phyloP scores from a whole-genome alignment of 2,113 vertebrate genomes.

The Tachysurus fulvidraco region DNA sequence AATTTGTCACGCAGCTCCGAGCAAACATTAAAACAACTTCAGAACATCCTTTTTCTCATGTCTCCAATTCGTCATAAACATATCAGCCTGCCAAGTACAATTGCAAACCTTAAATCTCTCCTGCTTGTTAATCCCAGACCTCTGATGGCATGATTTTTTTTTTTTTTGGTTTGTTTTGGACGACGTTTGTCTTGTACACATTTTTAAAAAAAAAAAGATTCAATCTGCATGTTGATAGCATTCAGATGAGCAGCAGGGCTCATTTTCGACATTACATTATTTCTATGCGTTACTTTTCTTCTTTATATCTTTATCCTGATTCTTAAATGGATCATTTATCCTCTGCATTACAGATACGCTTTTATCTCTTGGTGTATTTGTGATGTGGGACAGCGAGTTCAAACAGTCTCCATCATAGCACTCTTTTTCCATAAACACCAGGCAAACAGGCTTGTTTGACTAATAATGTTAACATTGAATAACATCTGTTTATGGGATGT shows the following conservation, averaged over 20 bases:
- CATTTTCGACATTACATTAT: not conserved
- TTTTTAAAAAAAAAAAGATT: conserved; percentile 15
- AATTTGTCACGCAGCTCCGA: conserved; percentile 68
- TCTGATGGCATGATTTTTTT: conserved; percentile 1
- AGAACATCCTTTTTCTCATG: conserved; percentile 59
- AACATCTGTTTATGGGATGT: conserved; percentile 57
- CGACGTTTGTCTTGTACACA: not conserved
- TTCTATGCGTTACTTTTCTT: not conserved
- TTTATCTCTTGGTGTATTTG: conserved; percentile 44
- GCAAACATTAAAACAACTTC: conserved; percentile 63
- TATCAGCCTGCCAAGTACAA: conserved; percentile 46
- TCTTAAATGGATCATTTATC: conserved; percentile 30
- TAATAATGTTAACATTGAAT: conserved; percentile 55
- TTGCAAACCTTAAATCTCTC: conserved; percentile 18
- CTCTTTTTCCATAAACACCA: conserved; percentile 52
- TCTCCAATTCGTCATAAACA: conserved; percentile 59
- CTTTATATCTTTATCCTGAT: conserved; percentile 14
- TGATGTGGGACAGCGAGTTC: conserved; percentile 40
- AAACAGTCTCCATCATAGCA: conserved; percentile 37
- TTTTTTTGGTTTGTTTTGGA: not conserved
- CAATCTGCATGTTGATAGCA: conserved; percentile 2
- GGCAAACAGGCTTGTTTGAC: conserved; percentile 47
- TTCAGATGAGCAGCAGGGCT: not conserved
- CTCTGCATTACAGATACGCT: conserved; percentile 17
- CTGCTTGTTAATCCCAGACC: conserved; percentile 19